Base-by-base conservation (phyloP, 37 sponge, comb jelly and placozoan genomes). In the Mnemiopsis leidyi region DNA sequence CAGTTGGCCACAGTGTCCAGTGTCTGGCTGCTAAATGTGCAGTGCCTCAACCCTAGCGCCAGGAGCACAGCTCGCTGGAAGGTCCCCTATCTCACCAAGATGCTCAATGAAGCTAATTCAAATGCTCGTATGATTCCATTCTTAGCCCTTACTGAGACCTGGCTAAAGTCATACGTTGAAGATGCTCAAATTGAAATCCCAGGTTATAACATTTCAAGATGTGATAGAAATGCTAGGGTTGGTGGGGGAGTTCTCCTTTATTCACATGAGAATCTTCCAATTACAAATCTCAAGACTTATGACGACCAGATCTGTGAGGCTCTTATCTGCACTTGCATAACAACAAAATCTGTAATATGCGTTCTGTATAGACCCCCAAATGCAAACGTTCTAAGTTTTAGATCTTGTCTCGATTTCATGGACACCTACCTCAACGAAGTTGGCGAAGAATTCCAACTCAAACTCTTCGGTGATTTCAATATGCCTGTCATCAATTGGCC, bases 231-330 rank as follows among this genome's bases (percentile, higher is more conserved):
- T 3, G 26, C 23, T 23, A 7, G 73, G 7, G 23, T 71, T 29
- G 73, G 73, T 23, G 73, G 73, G 26, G 73, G 73, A 3, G 73
- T 71, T 23, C 73, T 71, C 5, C 73, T 71, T 30, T 71, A 71
- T 30, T 71, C 73, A 7, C 73, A 71, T 23, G 23, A 25, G 26
- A 29, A 25, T 23, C 16, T 71, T 23, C 73, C 73, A 3, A 23
- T 71, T 23, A 71, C n/a, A n/a, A n/a, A n/a, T n/a, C n/a, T n/a
- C n/a, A n/a, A n/a, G n/a, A n/a, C n/a, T n/a, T n/a, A n/a, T n/a
- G n/a, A n/a, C n/a, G n/a, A n/a, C n/a, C n/a, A n/a, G n/a, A n/a
- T n/a, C n/a, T n/a, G n/a, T n/a, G n/a, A n/a, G n/a, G n/a, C n/a
- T n/a, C n/a, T n/a, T n/a, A n/a, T n/a, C n/a, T n/a, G n/a, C n/a